Base-by-base conservation (phyloP, 2,113 vertebrate genomes). In the Chamaea fasciata region DNA sequence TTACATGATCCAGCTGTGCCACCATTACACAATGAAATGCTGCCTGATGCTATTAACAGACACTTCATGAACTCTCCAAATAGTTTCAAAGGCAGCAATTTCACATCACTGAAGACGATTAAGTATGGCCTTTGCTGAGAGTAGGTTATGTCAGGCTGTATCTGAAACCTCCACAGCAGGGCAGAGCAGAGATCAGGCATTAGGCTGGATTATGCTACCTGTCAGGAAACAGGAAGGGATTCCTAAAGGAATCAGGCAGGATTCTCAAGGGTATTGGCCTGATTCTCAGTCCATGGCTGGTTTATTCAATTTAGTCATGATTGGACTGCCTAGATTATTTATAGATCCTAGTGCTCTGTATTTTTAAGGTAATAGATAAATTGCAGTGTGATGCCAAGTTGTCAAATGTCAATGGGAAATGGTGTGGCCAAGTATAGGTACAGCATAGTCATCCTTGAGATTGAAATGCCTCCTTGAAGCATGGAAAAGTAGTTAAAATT, bases 1-100 rank as follows among this genome's bases (percentile, higher is more conserved):
- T 87, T 89, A 62, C 91, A 63, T 7, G 56, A 62, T 83, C 79
- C 87, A 95, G 70, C 92, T 95, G 84, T 95, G 84, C 39, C 81
- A 87, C 53, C 46, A 35, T 41, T 73, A 26, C 50, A 71, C 77
- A 55, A n/a, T 22, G 39, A 24, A 84, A 37, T 73, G 50, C 53
- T 53, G 77, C 89, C 60, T 87, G 31, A 27, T 83, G 53, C 67
- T 95, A 65, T 87, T 95, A 79, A 91, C 56, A 80, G 59, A 27
- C 74, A 39, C 6, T 49, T 87, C 57, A 59, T 91, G 67, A 95
- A 64, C 83, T 89, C 70, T 87, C 37, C 70, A 73, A 85, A 79
- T 84, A 50, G 24, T 74, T 95, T 77, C 79, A 89, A 56, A 74
- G 46, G 53, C 47, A 87, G 60, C 56, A 78, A 50, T 91, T 94